Evolutionary conservation across 2,888 invertebrate species (phyloP), one percentile per base, ranked within the genome.

Genomic region (Autographa pulchrina): DNA sequence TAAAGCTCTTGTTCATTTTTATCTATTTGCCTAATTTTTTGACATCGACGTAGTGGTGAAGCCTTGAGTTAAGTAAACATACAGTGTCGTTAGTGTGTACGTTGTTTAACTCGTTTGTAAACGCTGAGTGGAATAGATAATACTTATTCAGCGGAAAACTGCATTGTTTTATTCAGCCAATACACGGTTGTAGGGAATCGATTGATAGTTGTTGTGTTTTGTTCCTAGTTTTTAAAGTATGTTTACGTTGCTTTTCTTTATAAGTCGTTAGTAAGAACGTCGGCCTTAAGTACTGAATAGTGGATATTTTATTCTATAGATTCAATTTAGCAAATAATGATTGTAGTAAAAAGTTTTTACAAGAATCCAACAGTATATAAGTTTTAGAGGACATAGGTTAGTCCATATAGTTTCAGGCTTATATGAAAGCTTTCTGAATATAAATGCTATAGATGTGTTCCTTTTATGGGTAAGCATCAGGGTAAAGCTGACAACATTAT

Each of bases 141-240:
- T 74, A 62, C 58, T 78, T 78, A 78, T 75, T 66, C 56, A 67
- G 32, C 59, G 64, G 79, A 78, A 78, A 72, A 25, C 4, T 72
- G 66, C 59, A 78, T 78, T 78, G 68, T 78, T 71, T 66, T 75
- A 56, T 75, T 66, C 32, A 68, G 68, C 58, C 9, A 35, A 9
- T 32, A 7, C n/a, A 7, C 62, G 66, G 66, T 54, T 66, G 70
- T 77, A 59, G 41, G 35, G 31, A 63, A 72, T 66, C 25, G 62
- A 14, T 48, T 52, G 65, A 66, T 73, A 58, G 32, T 16, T 52
- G 52, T 20, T 65, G 16, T 62, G 41, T 63, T 41, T 63, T 48
- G 38, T 31, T 68, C 14, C 14, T 43, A 5, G 43, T 16, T 16
- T 14, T 43, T 14, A 16, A 6, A 25, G 41, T 41, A 13, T 41